Evolutionary conservation across 2,113 vertebrate genomes (phyloP), one percentile per base, ranked within the genome.

Genomic region (Vulpes ferrilata): DNA sequence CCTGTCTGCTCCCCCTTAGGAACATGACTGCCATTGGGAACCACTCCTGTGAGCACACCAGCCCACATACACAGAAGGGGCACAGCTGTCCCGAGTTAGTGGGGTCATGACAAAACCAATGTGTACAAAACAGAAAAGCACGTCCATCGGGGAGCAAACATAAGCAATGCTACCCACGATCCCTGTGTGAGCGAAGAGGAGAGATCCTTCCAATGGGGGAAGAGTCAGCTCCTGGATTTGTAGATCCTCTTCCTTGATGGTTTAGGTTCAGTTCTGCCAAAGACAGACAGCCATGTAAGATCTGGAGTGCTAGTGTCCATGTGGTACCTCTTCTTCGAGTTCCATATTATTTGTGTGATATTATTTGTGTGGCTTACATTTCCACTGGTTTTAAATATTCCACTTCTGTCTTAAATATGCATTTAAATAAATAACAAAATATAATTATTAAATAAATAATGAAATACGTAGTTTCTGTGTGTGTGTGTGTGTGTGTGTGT

Each of bases 251-350:
- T 53, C 60, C 60, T 51, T 32, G 20, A 0, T n/a, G 30, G 3
- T 27, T 20, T 20, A 35, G 9, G 8, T 2, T 64, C 7, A 13
- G 6, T 9, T 35, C n/a, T 71, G 17, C n/a, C 59, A 15, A 16
- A 82, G n/a, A 35, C 27, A 16, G 35, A 3, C 43, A 3, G 27
- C 2, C 17, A 4, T 0, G 25, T 20, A 0, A 8, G 8, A 43
- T 3, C 7, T 3, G 2, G 22, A 16, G 9, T 2, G 11, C 51
- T 38, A 17, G 4, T 3, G 1, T 19, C 4, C 0, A 1, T 4
- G 65, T 1, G 20, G 17, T 0, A 19, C 30, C 51, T 27, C 19
- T 71, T 4, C 64, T 57, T 1, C 7, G 9, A n/a, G 65, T 17
- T 30, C 7, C 7, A 7, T 16, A 3, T 32, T 67, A 17, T n/a